Evolutionary conservation across 1,140 invertebrate genomes (phyloP), one percentile per base, ranked within the genome.

Genomic region (Cardiocondyla obscurior): DNA sequence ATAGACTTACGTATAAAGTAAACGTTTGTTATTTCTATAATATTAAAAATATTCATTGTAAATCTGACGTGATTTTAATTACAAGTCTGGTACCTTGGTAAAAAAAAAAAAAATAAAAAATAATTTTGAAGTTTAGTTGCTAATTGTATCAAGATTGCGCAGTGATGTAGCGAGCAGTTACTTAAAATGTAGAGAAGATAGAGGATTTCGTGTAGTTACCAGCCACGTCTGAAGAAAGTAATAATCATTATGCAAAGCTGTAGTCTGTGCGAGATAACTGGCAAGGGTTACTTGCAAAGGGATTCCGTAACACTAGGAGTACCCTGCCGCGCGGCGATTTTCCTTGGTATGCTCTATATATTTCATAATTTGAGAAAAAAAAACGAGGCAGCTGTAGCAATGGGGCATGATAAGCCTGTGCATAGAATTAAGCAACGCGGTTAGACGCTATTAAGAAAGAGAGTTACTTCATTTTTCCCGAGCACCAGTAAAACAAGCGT

Each of bases 201-300:
- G 14, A 39, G 10, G 62, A 87, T 55, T 51, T 36, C n/a, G 19
- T 14, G 33, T 36, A 44, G 36, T 76, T 58, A 74, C 5, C 84
- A 85, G 22, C 83, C 44, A 74, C 64, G 64, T 28, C 10, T 57
- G 67, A 88, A 86, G 81, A 89, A 85, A 89, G 89, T 85, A 85
- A 90, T 90, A 90, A 90, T 90, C 89, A 77, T 90, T 90, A 90
- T 90, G 89, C 89, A 90, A 90, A 90, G 81, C 73, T 88, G 86
- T 88, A 88, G 64, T 85, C 70, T 82, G 70, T 72, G 25, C 19
- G 76, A 90, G 89, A 89, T 90, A 90, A 90, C 87, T 88, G 72
- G 81, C 42, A 46, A 64, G 72, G 42, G 55, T 58, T 83, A 81
- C 49, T 88, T 89, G 81, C 72, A 85, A 69, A 60, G 33, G 55